These are phyloP conservation scores for Drosophila bunnanda DNA, from an alignment of 2,888 invertebrate species.

Conservation along the genomic window DNA sequence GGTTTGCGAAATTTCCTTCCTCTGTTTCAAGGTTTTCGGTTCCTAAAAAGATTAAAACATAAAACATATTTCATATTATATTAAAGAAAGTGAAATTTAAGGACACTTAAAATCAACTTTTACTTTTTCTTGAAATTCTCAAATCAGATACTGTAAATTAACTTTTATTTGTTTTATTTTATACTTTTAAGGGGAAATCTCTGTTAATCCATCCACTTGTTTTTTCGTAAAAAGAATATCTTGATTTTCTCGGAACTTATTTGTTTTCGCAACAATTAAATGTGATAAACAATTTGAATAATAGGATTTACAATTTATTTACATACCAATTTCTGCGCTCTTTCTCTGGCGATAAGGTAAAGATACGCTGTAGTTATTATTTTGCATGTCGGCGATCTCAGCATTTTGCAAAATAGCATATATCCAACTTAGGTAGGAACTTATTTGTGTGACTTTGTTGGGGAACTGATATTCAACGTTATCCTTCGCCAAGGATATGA, in stretches of 20 bases:
- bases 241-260: constrained; percentile 11
- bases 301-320: constrained; percentile 6
- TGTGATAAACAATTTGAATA: constrained; percentile 24
- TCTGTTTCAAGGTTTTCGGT: constrained; percentile 1
- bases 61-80: background rate
- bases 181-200: background rate
- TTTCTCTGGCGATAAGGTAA: constrained; percentile 37
- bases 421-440: constrained; percentile 34
- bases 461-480: background rate
- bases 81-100: background rate
- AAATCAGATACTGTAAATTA: background rate
- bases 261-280: constrained; percentile 5
- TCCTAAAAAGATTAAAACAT: background rate
- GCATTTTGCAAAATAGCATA: constrained; percentile 33
- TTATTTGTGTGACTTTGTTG: constrained; percentile 16
- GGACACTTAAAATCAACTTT: background rate
- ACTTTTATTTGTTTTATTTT: too few species aligned
- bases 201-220: background rate
- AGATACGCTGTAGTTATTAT: constrained; percentile 21
- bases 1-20: background rate
- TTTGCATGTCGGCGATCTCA: constrained; percentile 30
- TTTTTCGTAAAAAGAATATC: constrained; percentile 1
- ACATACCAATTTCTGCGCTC: constrained; percentile 26
- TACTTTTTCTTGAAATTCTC: background rate
- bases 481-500: constrained; percentile 4